Percentiles rank a stretch among this genome's conserved stretches.
Evolutionary conservation across 2,113 vertebrate species (phyloP).

Genomic region (Polypterus bichir): DNA sequence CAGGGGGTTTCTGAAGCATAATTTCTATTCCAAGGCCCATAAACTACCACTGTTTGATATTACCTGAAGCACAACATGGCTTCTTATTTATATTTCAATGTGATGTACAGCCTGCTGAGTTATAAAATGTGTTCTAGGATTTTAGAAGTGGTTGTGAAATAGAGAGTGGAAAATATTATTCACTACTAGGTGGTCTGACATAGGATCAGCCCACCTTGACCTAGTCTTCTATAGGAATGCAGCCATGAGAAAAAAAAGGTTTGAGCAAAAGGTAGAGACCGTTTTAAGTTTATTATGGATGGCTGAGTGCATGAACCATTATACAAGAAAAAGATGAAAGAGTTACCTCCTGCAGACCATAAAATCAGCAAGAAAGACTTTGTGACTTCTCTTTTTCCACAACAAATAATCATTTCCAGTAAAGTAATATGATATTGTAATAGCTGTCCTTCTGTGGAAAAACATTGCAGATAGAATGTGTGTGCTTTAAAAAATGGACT

Average conservation of each 20-base stretch:
- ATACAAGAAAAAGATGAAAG: not conserved
- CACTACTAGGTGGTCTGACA: not conserved
- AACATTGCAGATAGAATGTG: too few species aligned
- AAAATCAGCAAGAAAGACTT: not conserved
- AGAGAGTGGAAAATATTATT: conserved; percentile 1
- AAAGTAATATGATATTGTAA: not conserved
- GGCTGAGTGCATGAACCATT: not conserved
- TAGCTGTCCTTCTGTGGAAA: not conserved
- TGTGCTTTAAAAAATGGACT: too few species aligned
- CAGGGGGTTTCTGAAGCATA: too few species aligned
- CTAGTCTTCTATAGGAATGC: not conserved
- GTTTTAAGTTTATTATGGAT: not conserved
- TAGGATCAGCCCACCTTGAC: not conserved
- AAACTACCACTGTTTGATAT: too few species aligned
- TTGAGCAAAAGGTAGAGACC: not conserved
- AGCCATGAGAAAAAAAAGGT: not conserved
- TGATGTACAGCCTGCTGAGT: not conserved
- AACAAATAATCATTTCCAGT: not conserved
- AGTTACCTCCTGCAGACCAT: not conserved
- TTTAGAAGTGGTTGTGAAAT: conserved; percentile 3
- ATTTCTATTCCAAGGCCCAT: too few species aligned
- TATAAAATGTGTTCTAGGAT: not conserved
- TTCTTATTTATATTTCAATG: not conserved
- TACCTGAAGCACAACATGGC: too few species aligned
- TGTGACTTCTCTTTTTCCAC: too few species aligned